Percentiles rank a stretch among this genome's conserved stretches.
Evolutionary conservation across 2,888 invertebrate species (phyloP).

Genomic region (Catocala sponsa): DNA sequence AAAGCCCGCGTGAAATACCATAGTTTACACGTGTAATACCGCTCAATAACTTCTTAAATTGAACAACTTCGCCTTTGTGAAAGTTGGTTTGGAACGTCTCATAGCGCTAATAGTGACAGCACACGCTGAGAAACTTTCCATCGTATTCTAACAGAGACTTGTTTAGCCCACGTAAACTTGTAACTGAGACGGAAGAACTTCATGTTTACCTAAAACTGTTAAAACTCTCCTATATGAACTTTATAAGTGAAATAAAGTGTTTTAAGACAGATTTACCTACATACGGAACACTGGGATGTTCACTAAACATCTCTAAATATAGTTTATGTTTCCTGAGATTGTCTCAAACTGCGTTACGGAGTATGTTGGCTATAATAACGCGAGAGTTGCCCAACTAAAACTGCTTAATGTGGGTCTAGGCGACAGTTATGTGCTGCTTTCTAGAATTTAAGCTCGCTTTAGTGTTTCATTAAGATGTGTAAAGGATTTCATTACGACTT

Average conservation of each 20-base stretch:
- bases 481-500: conserved; percentile 8
- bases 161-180: conserved; percentile 60
- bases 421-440: conserved; percentile 21
- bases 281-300: conserved; percentile 22
- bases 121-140: conserved; percentile 52
- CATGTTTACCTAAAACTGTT: conserved; percentile 63
- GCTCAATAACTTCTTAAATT: conserved; percentile 53
- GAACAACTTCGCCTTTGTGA: conserved; percentile 48
- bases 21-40: conserved; percentile 31
- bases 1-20: conserved; percentile 34
- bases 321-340: conserved; percentile 34
- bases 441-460: conserved; percentile 20
- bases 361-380: conserved; percentile 24
- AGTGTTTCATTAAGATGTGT: conserved; percentile 11
- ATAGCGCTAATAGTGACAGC: conserved; percentile 43
- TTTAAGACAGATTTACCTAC: conserved; percentile 37
- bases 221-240: conserved; percentile 57
- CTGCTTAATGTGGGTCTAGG: conserved; percentile 20
- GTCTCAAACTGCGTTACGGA: conserved; percentile 23
- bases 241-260: conserved; percentile 59
- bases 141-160: conserved; percentile 54
- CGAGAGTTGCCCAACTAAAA: conserved; percentile 26
- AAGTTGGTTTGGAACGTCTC: conserved; percentile 39
- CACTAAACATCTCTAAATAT: conserved; percentile 25
- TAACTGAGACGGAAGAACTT: conserved; percentile 58